Conservation (phyloP, 1,140 invertebrate genomes). For the Hycleus cichorii region DNA sequence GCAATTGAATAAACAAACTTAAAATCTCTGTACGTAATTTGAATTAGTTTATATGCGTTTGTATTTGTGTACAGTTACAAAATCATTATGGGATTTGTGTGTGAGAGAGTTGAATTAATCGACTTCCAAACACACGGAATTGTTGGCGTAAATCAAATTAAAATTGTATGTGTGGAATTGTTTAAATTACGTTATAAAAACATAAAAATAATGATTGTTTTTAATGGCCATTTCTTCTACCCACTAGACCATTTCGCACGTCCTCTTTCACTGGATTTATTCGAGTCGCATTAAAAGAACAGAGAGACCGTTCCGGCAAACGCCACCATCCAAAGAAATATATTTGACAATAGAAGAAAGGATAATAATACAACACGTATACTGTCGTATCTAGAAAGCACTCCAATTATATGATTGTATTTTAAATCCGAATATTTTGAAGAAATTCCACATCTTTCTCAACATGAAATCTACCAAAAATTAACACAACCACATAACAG, state of each 20-base stretch:
- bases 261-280: slow-evolving; percentile 16
- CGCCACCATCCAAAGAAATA: slow-evolving; percentile 12
- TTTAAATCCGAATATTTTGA: neutral
- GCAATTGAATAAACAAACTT: no score
- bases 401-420: neutral
- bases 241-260: slow-evolving; percentile 18
- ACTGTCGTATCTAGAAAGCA: neutral
- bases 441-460: neutral
- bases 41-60: no score
- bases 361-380: slow-evolving; percentile 16
- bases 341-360: slow-evolving; percentile 14
- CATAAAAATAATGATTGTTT: no score
- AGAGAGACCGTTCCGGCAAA: slow-evolving; percentile 15
- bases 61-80: no score
- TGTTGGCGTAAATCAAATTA: no score
- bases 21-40: no score
- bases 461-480: neutral
- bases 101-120: no score
- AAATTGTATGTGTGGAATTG: no score
- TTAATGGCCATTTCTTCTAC: slow-evolving; percentile 13
- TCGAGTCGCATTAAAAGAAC: slow-evolving; percentile 16
- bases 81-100: no score
- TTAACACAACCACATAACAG: neutral
- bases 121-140: no score
- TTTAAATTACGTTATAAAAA: no score